Percentiles rank a stretch among this genome's conserved stretches.
Conservation (phyloP, 2,888 invertebrate species). For the Drosophila fungiperda region DNA sequence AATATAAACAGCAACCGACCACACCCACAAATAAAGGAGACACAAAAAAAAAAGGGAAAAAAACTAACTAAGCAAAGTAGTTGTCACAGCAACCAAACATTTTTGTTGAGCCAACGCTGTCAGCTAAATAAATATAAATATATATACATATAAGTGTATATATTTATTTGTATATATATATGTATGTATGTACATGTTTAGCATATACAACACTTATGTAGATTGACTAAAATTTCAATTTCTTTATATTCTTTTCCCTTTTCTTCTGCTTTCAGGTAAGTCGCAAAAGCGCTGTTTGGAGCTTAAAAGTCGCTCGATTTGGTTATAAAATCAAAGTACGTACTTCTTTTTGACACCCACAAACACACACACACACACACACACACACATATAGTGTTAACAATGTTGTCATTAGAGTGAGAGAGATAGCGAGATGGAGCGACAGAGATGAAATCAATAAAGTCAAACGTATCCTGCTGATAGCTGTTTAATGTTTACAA, state of each 20-base stretch:
- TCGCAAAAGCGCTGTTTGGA: conserved; percentile 39
- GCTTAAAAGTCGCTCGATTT: conserved; percentile 54
- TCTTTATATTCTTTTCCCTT: conserved; percentile 45
- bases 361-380: conserved; percentile 8
- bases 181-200: conserved; percentile 7
- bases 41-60: neutral
- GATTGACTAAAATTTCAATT: conserved; percentile 76
- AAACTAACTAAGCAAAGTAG: conserved; percentile 54
- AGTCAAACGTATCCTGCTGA: conserved; percentile 78
- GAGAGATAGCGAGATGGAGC: conserved; percentile 3
- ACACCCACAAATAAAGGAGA: conserved; percentile 39
- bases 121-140: conserved; percentile 71
- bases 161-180: conserved; percentile 14
- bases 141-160: neutral
- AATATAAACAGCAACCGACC: conserved; percentile 40
- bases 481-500: conserved; percentile 81
- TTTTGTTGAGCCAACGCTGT: conserved; percentile 52
- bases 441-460: conserved; percentile 73
- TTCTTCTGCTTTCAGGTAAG: conserved; percentile 65
- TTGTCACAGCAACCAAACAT: conserved; percentile 69
- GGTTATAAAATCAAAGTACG: conserved; percentile 78
- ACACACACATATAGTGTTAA: conserved; percentile 25
- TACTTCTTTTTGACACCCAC: conserved; percentile 68
- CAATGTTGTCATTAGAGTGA: conserved; percentile 45
- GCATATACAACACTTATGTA: conserved; percentile 37